These are phyloP conservation scores for Scatophagus argus DNA, from an alignment of 2,113 vertebrate species.

Conservation along the genomic window DNA sequence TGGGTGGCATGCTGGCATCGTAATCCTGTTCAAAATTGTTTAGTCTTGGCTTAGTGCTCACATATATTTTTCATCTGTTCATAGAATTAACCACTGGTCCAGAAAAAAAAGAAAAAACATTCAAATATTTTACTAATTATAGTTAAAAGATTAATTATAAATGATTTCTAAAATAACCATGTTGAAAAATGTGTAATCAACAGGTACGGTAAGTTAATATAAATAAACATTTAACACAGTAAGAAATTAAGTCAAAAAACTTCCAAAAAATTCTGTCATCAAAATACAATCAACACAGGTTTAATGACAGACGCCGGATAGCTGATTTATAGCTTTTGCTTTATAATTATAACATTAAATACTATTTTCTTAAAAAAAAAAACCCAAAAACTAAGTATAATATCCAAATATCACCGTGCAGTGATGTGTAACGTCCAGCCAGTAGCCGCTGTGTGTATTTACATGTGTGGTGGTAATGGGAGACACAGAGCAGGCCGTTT, in stretches of 20 bases:
- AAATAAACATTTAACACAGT: background rate
- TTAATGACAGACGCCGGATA: background rate
- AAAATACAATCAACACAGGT: background rate
- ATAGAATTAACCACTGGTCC: background rate
- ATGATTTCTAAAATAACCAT: background rate
- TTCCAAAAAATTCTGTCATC: no score
- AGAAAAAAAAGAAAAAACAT: no score
- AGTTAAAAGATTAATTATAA: background rate
- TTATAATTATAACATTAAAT: background rate
- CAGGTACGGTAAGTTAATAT: background rate
- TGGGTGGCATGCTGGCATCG: background rate
- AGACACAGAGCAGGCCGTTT: conserved; percentile 43
- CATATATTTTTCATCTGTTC: background rate
- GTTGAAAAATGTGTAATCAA: background rate
- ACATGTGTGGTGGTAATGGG: conserved; percentile 30
- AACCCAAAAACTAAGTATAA: no score
- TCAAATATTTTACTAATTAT: background rate
- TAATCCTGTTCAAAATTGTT: background rate
- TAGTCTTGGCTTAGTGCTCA: background rate
- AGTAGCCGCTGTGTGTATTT: conserved; percentile 23
- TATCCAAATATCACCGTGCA: background rate
- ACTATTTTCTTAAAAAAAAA: no score
- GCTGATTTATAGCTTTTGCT: background rate
- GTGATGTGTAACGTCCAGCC: conserved; percentile 12
- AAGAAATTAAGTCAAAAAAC: background rate